A percentile compares a stretch with the other conserved stretches of the same genome.
Conservation (phyloP, 2,113 vertebrate genomes). For the Carollia perspicillata region DNA sequence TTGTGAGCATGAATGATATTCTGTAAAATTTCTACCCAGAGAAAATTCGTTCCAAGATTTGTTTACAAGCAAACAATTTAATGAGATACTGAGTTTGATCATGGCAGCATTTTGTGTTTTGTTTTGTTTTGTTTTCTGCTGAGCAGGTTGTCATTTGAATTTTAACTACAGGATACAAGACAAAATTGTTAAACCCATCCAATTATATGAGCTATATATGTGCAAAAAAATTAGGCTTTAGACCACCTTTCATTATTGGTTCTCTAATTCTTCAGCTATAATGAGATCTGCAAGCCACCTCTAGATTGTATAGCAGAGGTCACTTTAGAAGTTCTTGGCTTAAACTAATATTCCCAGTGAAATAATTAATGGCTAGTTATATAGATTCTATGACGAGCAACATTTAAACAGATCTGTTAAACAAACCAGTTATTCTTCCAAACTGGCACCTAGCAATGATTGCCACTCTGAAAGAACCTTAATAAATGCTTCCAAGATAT, state of each 20-base stretch:
- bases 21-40: slow-evolving; percentile 72
- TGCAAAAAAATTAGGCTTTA: slow-evolving; percentile 59
- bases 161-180: slow-evolving; percentile 73
- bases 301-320: background rate
- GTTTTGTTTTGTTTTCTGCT: slow-evolving; percentile 56
- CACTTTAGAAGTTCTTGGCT: background rate
- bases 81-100: slow-evolving; percentile 78
- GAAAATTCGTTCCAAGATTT: slow-evolving; percentile 80
- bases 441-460: background rate
- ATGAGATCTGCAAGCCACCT: background rate
- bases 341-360: background rate
- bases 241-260: slow-evolving; percentile 17
- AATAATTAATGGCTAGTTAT: slow-evolving; percentile 8
- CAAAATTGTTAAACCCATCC: slow-evolving; percentile 73
- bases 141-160: slow-evolving; percentile 78
- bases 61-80: slow-evolving; percentile 81
- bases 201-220: slow-evolving; percentile 31
- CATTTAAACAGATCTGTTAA: slow-evolving; percentile 5
- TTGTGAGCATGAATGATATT: slow-evolving; percentile 41
- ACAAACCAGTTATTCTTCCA: background rate
- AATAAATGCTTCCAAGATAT: background rate
- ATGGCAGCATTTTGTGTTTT: slow-evolving; percentile 54
- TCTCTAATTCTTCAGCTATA: slow-evolving; percentile 20
- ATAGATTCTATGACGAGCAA: background rate
- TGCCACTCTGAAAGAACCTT: background rate